Base-by-base conservation (phyloP, 2,797 vertebrate genomes). In the Sebastes nivosus region DNA sequence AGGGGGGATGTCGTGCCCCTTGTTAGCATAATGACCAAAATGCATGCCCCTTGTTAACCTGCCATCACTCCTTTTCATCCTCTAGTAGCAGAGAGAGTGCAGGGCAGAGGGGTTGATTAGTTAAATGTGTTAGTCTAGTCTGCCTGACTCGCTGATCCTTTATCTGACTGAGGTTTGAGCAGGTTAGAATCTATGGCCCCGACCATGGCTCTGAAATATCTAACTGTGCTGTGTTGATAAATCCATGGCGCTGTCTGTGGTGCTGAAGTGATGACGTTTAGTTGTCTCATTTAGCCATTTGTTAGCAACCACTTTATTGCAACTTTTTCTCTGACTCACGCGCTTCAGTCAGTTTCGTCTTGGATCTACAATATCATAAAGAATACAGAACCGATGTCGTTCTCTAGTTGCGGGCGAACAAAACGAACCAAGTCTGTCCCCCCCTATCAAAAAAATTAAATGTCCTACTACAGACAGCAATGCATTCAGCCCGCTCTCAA, bases 401-500 rank as follows among this genome's bases (percentile, higher is more conserved):
- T 52, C 8, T 9, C 50, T 52, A 9, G 8, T 1, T 52, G 4
- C 6, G 16, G 42, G 0, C 0, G 1, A 46, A 46, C 42, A 46
- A 0, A 46, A 46, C 16, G 0, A 46, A 46, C 20, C 50, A 50
- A 0, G 16, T 50, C 46, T 4, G 46, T 50, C 46, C 8, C 8
- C 16, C 46, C 8, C 8, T 3, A 8, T 50, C 0, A 18, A 50
- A 50, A 50, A 50, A 50, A 20, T 18, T 0, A 5, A 52, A 52
- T 52, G 0, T 0, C 50, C 0, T 52, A 20, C 20, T n/a, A n/a
- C 24, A 2, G 55, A 25, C 24, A 25, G 55, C 24, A 27, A 58
- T 4, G 2, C 25, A 58, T 60, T 63, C 30, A n/a, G 60, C 59
- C 59, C 9, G 0, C 29, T 20, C 59, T 2, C 10, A 32, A 16